phyloP scores from a whole-genome alignment of 2,888 invertebrate species.

The Cyrtodaria siliqua region DNA sequence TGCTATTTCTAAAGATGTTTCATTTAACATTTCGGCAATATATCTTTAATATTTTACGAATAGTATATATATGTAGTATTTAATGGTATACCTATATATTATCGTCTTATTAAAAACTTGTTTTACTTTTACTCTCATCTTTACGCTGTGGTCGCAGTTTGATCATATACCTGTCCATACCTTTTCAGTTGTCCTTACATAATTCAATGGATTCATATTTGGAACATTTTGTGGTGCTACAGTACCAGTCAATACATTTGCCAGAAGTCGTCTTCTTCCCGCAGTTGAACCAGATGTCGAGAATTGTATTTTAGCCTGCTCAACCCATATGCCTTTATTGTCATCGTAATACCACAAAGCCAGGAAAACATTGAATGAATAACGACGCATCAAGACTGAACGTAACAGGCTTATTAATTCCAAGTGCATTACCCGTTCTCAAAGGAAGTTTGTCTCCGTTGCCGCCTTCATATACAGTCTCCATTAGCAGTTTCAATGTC shows the following conservation, averaged over 20 bases:
- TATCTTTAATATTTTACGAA: too few relatives aligned
- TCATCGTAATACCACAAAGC: constrained; percentile 41
- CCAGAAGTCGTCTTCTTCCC: neutral
- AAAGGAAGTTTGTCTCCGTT: constrained; percentile 35
- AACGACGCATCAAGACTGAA: constrained; percentile 36
- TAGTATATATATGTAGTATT: too few relatives aligned
- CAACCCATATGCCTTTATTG: constrained; percentile 55
- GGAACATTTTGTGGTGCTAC: constrained; percentile 19
- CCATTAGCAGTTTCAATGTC: constrained; percentile 47
- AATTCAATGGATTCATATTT: constrained; percentile 19
- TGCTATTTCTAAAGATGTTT: too few relatives aligned
- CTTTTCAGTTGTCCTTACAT: constrained; percentile 19
- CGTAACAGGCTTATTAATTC: constrained; percentile 30
- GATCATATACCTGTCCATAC: constrained; percentile 17
- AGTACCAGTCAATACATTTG: neutral
- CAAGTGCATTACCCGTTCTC: constrained; percentile 33
- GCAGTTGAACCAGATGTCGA: neutral
- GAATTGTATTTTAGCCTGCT: constrained; percentile 31
- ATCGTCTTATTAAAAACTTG: too few relatives aligned
- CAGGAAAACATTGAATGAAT: constrained; percentile 40
- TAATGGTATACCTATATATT: too few relatives aligned
- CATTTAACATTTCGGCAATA: too few relatives aligned
- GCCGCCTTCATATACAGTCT: constrained; percentile 22
- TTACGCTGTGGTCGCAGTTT: constrained; percentile 41
- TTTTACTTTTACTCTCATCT: constrained; percentile 35